These are phyloP conservation scores for Nomada fabriciana DNA, from an alignment of 2,888 invertebrate species.

Conservation along the genomic window DNA sequence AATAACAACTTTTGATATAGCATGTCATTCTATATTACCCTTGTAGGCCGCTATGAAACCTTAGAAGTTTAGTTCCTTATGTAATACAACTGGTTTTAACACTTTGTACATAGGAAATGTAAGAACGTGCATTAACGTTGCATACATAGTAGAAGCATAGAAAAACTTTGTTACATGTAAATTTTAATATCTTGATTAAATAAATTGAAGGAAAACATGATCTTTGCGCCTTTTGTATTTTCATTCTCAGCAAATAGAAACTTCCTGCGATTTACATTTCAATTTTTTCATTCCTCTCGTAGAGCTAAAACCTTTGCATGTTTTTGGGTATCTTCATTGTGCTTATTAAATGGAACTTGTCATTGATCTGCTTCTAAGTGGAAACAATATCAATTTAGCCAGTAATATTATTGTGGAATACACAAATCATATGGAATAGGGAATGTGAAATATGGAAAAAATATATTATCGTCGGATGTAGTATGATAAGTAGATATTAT, in stretches of 20 bases:
- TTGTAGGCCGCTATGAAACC: slow-evolving; percentile 25
- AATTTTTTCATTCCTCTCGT: slow-evolving; percentile 32
- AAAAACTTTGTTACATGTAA: slow-evolving; percentile 15
- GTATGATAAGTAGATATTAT: slow-evolving; percentile 61
- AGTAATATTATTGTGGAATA: slow-evolving; percentile 26
- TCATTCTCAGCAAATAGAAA: neutral
- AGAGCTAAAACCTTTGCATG: slow-evolving; percentile 58
- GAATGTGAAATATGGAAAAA: slow-evolving; percentile 39
- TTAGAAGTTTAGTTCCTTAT: slow-evolving; percentile 32
- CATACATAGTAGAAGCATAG: neutral
- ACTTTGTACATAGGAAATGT: slow-evolving; percentile 15
- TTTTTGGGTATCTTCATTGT: slow-evolving; percentile 32
- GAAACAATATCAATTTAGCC: slow-evolving; percentile 30
- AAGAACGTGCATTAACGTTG: neutral
- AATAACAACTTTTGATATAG: slow-evolving; percentile 22
- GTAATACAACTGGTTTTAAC: slow-evolving; percentile 32
- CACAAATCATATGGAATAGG: slow-evolving; percentile 32
- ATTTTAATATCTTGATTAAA: slow-evolving; percentile 7
- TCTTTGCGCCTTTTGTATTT: slow-evolving; percentile 20
- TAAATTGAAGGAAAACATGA: neutral
- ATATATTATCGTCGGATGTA: slow-evolving; percentile 42
- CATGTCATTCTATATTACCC: slow-evolving; percentile 22
- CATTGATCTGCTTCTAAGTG: slow-evolving; percentile 53
- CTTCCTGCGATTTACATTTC: slow-evolving; percentile 20
- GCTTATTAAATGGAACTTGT: slow-evolving; percentile 49